These are phyloP conservation scores for Carabus problematicus DNA, from an alignment of 2,888 invertebrate genomes.

Conservation along the genomic window DNA sequence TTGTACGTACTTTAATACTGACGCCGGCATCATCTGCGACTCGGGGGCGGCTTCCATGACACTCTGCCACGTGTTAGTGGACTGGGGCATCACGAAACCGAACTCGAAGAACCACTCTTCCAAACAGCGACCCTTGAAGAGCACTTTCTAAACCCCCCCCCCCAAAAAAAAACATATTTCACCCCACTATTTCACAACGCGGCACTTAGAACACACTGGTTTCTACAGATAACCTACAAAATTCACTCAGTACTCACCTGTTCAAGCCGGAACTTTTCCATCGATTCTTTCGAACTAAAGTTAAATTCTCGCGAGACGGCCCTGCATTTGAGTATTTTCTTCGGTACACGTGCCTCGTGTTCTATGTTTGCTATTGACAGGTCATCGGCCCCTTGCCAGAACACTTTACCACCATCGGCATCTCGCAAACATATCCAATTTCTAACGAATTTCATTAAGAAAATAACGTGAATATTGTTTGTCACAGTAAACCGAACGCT, in stretches of 20 bases:
- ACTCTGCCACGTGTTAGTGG: constrained; percentile 99
- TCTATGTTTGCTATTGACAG: constrained; percentile 87
- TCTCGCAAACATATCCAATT: constrained; percentile 99
- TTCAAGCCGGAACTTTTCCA: constrained; percentile 96
- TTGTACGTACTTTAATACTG: constrained; percentile 88
- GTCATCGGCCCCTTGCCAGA: constrained; percentile 98
- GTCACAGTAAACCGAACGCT: too few relatives aligned
- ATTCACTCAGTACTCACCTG: constrained; percentile 63
- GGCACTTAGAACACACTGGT: background rate
- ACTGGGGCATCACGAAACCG: constrained; percentile 98
- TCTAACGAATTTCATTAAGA: constrained; percentile 57
- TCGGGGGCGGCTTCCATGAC: constrained; percentile 98
- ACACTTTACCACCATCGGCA: constrained; percentile 88
- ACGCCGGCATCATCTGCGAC: constrained; percentile 99
- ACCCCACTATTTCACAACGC: background rate
- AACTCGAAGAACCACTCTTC: constrained; percentile 99
- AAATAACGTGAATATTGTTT: constrained; percentile 41
- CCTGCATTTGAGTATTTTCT: constrained; percentile 92
- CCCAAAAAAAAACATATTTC: constrained; percentile 51
- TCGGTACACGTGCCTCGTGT: constrained; percentile 97
- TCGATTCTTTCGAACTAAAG: constrained; percentile 88
- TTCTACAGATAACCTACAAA: too few relatives aligned
- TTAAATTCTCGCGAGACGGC: constrained; percentile 90
- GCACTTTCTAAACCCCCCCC: constrained; percentile 78
- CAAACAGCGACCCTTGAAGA: constrained; percentile 87